Conservation (phyloP, 2,888 invertebrate genomes). For the Synergus japonicus region DNA sequence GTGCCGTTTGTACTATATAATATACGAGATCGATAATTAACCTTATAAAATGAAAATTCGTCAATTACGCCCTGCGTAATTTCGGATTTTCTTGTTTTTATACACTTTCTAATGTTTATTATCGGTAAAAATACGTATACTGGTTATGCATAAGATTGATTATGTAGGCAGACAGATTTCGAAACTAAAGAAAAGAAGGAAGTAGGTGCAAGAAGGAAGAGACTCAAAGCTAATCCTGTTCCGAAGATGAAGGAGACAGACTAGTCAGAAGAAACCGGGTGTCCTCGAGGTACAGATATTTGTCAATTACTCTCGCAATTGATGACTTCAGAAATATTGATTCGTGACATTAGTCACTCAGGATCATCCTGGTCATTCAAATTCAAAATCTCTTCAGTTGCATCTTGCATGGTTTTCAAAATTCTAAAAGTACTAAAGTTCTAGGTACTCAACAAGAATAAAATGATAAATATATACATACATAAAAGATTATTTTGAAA, state of each 20-base stretch:
- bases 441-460: neutral
- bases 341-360: neutral
- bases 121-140: neutral
- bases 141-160: neutral
- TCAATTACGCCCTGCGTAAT: no score
- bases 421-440: neutral
- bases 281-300: conserved; percentile 26
- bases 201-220: conserved; percentile 24
- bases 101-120: neutral
- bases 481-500: neutral
- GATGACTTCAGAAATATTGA: conserved; percentile 18
- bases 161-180: neutral
- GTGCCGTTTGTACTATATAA: no score
- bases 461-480: neutral
- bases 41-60: no score
- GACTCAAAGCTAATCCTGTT: neutral
- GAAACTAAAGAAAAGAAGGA: conserved; percentile 22
- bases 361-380: neutral
- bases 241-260: conserved; percentile 10
- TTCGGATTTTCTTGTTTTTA: no score
- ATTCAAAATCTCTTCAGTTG: neutral
- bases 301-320: conserved; percentile 25
- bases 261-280: conserved; percentile 13
- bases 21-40: no score
- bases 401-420: neutral